Evolutionary conservation across 1,140 invertebrate species (phyloP).

Genomic region (Calephelis nemesis): DNA sequence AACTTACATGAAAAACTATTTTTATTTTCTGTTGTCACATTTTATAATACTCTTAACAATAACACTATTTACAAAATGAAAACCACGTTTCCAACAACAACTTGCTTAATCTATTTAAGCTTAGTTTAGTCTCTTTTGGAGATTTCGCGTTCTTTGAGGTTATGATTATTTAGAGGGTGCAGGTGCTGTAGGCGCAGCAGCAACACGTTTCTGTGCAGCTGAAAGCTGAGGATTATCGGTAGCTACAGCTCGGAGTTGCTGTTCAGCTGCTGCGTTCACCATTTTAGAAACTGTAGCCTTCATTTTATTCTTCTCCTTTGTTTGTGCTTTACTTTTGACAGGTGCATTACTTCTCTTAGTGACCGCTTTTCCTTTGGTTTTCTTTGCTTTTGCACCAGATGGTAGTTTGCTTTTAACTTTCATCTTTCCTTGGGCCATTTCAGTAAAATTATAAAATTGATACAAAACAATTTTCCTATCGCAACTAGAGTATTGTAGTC

Average conservation of each 20-base stretch:
- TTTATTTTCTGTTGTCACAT: too few species aligned
- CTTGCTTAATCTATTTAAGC: not conserved
- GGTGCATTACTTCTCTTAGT: constrained; percentile 65
- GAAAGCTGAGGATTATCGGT: constrained; percentile 58
- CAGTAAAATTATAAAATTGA: constrained; percentile 18
- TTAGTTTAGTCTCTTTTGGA: not conserved
- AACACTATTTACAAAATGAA: too few species aligned
- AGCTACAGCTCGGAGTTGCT: constrained; percentile 60
- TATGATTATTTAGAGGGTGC: constrained; percentile 45
- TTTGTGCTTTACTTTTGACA: constrained; percentile 50
- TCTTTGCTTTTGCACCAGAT: constrained; percentile 58
- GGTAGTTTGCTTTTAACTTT: constrained; percentile 72
- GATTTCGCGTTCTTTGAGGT: not conserved
- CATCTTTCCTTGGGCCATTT: constrained; percentile 71
- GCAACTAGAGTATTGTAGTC: too few species aligned
- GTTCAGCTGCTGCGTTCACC: constrained; percentile 68
- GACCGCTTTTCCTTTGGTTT: constrained; percentile 61
- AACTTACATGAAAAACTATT: too few species aligned
- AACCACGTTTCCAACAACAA: too few species aligned
- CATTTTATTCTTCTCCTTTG: constrained; percentile 60
- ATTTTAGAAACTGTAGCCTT: constrained; percentile 68
- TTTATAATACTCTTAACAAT: too few species aligned
- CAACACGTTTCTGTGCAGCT: constrained; percentile 59
- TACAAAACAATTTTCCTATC: not conserved
- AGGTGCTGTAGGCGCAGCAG: constrained; percentile 59